Base-by-base conservation (phyloP, 2,888 invertebrate genomes). In the Strigamia crassipes region DNA sequence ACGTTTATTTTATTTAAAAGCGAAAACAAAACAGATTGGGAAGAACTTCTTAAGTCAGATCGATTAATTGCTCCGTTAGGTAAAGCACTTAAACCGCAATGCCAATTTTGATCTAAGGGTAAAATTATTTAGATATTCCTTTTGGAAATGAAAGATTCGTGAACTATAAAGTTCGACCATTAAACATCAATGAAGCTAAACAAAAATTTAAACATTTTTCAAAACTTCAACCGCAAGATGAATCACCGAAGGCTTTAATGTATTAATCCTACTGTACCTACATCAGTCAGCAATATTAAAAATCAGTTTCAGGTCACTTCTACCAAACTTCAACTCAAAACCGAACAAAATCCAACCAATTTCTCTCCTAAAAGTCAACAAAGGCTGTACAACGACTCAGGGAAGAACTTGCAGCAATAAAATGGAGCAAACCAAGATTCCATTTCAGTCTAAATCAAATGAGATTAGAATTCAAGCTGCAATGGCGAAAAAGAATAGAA, bases 351-450 rank as follows among this genome's bases (percentile, higher is more conserved):
- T 31, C 27, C 73, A 73, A n/a, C 73, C 73, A 4, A 27, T 73
- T 13, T 73, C 27, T n/a, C 13, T 73, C 3, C n/a, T n/a, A 0
- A 56, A 56, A 56, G 13, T 9, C 27, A 27, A 73, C 13, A 31
- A 10, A 8, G 5, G 13, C 23, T 73, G 73, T n/a, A 18, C 10
- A 23, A 0, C 61, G n/a, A 12, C 1, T 4, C 5, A 27, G 6
- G 73, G 27, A 12, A 12, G 6, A 9, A 6, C n/a, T 31, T 73
- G 73, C n/a, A 73, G 23, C 13, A 27, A 23, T 10, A 15, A 73
- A 73, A 73, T 27, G 73, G 73, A 73, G 13, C 73, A 66, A 66
- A 66, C 73, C 1, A 73, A 73, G n/a, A 73, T 73, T n/a, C 73
- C 73, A 27, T 73, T 73, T 27, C 73, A 73, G n/a, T 73, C 73